Evolutionary conservation across 2,113 vertebrate species (phyloP).

Genomic region (Pagrus major): DNA sequence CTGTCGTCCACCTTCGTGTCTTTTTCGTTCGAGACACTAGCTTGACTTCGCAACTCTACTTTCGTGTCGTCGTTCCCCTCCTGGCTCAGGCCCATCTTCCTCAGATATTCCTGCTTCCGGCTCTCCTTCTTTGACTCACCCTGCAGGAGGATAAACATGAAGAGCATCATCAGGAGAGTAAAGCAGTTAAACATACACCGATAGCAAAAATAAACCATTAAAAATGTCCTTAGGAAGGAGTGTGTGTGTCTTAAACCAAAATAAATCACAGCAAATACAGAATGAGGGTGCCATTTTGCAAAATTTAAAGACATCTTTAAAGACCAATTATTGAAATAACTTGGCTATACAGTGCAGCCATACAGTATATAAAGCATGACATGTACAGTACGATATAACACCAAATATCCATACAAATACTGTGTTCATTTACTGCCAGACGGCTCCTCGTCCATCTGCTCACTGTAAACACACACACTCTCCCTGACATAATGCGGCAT

Average conservation of each 20-base stretch:
- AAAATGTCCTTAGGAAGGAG: not conserved
- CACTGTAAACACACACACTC: constrained; percentile 49
- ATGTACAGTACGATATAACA: constrained; percentile 23
- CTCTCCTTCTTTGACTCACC: constrained; percentile 82
- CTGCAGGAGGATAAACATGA: constrained; percentile 59
- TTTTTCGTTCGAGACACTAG: constrained; percentile 58
- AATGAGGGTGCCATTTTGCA: not conserved
- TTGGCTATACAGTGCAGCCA: not conserved
- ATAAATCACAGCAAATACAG: not conserved
- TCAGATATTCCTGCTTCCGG: constrained; percentile 83
- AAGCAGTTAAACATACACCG: not conserved
- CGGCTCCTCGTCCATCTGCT: constrained; percentile 31
- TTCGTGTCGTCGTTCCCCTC: constrained; percentile 74
- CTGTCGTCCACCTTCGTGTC: constrained; percentile 63
- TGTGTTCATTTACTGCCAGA: constrained; percentile 26
- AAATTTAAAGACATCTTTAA: not conserved
- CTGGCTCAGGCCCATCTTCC: constrained; percentile 84
- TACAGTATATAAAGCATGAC: not conserved
- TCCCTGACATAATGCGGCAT: constrained; percentile 36
- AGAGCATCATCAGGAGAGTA: not conserved
- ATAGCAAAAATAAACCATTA: not conserved
- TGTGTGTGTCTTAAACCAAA: not conserved
- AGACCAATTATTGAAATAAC: not conserved
- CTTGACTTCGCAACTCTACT: constrained; percentile 55
- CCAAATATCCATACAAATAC: constrained; percentile 5